Evolutionary conservation across 1,140 invertebrate species (phyloP).

Genomic region (Ceratoteleas bidentatus): DNA sequence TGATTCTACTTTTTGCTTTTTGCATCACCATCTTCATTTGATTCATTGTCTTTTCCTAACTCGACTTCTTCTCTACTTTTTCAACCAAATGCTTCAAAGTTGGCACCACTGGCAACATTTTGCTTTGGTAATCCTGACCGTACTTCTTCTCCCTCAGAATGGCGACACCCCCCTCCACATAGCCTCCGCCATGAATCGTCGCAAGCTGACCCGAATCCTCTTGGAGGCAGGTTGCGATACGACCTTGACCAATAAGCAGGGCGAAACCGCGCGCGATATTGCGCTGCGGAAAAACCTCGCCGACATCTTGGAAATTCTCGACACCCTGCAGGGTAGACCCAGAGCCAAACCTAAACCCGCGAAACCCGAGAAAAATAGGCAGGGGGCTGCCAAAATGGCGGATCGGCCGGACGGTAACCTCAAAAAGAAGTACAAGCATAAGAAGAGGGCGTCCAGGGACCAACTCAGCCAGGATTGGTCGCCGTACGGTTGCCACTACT

Average conservation of each 20-base stretch:
- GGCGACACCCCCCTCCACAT: slow-evolving; percentile 97
- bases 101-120: too few species aligned
- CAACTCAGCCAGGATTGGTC: slow-evolving; percentile 85
- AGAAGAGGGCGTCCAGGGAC: slow-evolving; percentile 75
- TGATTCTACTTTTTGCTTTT: too few species aligned
- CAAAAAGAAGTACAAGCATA: slow-evolving; percentile 79
- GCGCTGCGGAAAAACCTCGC: slow-evolving; percentile 91
- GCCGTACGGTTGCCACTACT: slow-evolving; percentile 94
- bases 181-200: slow-evolving; percentile 94
- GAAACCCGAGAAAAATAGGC: not conserved
- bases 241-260: slow-evolving; percentile 92
- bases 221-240: slow-evolving; percentile 92
- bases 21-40: too few species aligned
- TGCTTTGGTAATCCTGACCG: too few species aligned
- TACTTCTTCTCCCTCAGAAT: slow-evolving; percentile 83
- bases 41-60: too few species aligned
- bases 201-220: slow-evolving; percentile 95
- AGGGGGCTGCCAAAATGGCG: slow-evolving; percentile 63
- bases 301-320: slow-evolving; percentile 90
- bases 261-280: slow-evolving; percentile 94
- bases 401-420: slow-evolving; percentile 78
- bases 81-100: too few species aligned
- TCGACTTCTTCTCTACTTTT: too few species aligned
- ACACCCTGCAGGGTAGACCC: slow-evolving; percentile 83
- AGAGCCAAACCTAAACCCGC: slow-evolving; percentile 35